Evolutionary conservation across 2,797 vertebrate species (phyloP), one percentile per base, ranked within the genome.

Genomic region (Huso huso): DNA sequence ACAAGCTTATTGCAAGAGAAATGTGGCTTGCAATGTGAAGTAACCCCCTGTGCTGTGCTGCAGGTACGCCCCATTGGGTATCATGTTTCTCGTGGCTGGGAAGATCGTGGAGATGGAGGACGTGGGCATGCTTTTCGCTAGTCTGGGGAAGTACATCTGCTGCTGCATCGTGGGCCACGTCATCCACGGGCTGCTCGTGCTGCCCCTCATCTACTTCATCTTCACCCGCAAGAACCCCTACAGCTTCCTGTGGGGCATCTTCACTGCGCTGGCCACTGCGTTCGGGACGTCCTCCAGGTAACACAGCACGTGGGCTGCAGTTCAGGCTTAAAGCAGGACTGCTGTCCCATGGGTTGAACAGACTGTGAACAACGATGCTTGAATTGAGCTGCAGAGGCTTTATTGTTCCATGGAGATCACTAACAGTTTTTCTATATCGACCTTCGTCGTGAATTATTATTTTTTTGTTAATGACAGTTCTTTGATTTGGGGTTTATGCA

Each of bases 241-340:
- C 82, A 83, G 66, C 10, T 96, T 96, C 81, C 86, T 96, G 23
- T 90, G 90, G 88, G 94, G 94, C 8, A 92, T 94, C 62, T 70
- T 91, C 70, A 85, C 89, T 0, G 87, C 94, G 1, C 77, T 96
- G 76, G 91, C 89, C 49, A 96, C 94, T 0, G 93, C 93, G 49
- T 96, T 95, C 0, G 94, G 94, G 65, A 96, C 94, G 0, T 90
- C 92, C 8, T 96, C 94, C 71, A 96, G 94, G 94, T 95, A 37
- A 71, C 15, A 48, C 51, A 48, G 6, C 48, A 11, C 52, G 6
- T 6, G 49, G 23, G 51, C 18, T 37, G 23, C 2, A 52, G 12
- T 51, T 51, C 7, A 15, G 8, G 9, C 13, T 49, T 61, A 15
- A 50, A 10, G 13, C 48, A 49, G 13, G 67, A 49, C 49, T 58